phyloP scores from a whole-genome alignment of 2,888 invertebrate species.

The Rhingia rostrata region DNA sequence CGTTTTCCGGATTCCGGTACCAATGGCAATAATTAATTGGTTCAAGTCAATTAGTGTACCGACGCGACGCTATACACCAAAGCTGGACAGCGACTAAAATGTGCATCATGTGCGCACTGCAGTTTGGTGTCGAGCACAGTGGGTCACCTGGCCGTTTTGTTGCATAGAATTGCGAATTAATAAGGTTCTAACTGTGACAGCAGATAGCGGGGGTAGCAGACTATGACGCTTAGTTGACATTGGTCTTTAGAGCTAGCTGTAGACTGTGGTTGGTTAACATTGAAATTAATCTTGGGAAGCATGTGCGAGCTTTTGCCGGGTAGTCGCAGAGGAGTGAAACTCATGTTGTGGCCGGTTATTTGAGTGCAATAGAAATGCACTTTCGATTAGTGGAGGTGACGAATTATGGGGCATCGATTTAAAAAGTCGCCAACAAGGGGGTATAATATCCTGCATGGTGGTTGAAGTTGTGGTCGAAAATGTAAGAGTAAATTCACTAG shows the following conservation, averaged over 20 bases:
- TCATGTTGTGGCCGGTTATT: background rate
- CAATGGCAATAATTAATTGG: slow-evolving; percentile 17
- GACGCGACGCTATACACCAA: slow-evolving; percentile 51
- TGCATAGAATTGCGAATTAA: slow-evolving; percentile 39
- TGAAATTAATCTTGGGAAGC: background rate
- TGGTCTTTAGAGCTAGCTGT: slow-evolving; percentile 22
- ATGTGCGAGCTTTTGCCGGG: slow-evolving; percentile 31
- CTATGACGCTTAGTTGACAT: slow-evolving; percentile 44
- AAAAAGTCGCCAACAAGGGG: no score
- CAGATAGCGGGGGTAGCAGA: slow-evolving; percentile 22
- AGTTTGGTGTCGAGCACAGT: slow-evolving; percentile 43
- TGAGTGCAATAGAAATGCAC: no score
- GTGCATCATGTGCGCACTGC: slow-evolving; percentile 54
- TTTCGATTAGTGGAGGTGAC: no score
- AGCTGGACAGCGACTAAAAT: slow-evolving; percentile 60
- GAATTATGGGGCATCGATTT: no score
- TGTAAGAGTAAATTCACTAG: no score
- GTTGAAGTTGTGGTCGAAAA: no score
- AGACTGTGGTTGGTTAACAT: slow-evolving; percentile 5
- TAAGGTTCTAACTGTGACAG: slow-evolving; percentile 47
- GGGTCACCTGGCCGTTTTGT: slow-evolving; percentile 51
- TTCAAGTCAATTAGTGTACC: slow-evolving; percentile 18
- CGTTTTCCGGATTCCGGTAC: slow-evolving; percentile 54
- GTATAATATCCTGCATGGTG: no score
- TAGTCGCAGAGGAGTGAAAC: slow-evolving; percentile 5